A percentile compares a stretch with the other conserved stretches of the same genome.
These are phyloP conservation scores for Tenthredo distinguenda DNA, from an alignment of 2,888 invertebrate genomes.

Conservation along the genomic window DNA sequence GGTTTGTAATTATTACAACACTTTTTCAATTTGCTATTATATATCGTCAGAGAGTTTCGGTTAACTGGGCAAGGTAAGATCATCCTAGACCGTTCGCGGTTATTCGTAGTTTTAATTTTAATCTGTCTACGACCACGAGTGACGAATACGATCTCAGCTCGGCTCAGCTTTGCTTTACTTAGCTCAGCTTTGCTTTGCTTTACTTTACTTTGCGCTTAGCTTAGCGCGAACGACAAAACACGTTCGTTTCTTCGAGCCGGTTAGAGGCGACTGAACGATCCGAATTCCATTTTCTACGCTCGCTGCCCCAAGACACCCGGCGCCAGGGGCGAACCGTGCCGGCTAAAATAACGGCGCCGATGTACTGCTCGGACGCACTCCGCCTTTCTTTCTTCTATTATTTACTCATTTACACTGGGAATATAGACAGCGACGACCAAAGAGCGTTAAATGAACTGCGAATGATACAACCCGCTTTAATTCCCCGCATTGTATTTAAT, in stretches of 20 bases:
- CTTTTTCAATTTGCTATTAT: constrained; percentile 2
- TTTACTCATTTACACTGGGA: too few species aligned
- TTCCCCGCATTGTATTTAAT: neutral
- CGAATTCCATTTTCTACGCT: constrained; percentile 70
- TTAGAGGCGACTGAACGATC: constrained; percentile 71
- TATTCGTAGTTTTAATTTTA: neutral
- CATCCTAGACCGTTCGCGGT: neutral
- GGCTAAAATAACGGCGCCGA: neutral
- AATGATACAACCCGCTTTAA: too few species aligned
- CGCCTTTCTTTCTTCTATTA: too few species aligned
- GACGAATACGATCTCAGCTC: too few species aligned
- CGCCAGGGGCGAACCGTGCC: constrained; percentile 58
- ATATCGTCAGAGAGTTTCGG: neutral
- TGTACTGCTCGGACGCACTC: too few species aligned
- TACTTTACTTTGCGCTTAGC: neutral
- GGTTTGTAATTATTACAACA: neutral
- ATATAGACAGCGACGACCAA: neutral
- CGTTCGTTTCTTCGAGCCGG: constrained; percentile 69
- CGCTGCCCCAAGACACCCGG: constrained; percentile 64
- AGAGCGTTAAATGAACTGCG: neutral
- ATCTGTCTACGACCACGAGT: neutral
- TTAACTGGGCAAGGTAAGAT: neutral
- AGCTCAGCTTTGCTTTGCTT: neutral
- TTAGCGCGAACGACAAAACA: constrained; percentile 35
- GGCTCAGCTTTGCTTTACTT: too few species aligned